Evolutionary conservation across 2,113 vertebrate genomes (phyloP).

Genomic region (Pachyramphus minor): DNA sequence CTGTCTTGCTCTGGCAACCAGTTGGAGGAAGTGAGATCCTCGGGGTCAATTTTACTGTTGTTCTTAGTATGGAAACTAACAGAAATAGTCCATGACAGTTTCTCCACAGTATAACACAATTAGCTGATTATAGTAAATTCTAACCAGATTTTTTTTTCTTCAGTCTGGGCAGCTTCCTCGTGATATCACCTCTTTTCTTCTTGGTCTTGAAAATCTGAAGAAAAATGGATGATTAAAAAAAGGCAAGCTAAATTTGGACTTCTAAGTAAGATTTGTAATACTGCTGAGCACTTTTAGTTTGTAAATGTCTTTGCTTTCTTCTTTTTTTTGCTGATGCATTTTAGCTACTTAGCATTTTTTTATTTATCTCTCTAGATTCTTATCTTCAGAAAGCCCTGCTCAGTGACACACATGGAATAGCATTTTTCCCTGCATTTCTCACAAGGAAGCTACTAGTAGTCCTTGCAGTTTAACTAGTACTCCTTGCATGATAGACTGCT

Average conservation of each 20-base stretch:
- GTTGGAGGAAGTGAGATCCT: neutral
- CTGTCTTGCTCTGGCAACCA: fast-evolving
- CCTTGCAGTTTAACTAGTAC: neutral
- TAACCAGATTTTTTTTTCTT: neutral
- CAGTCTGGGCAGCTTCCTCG: neutral
- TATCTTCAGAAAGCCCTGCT: neutral
- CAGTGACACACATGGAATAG: neutral
- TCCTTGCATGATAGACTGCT: neutral
- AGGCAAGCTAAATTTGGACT: neutral
- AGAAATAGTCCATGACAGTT: neutral
- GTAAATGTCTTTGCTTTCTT: neutral
- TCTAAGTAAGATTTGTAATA: neutral
- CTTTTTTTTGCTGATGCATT: neutral
- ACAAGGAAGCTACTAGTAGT: neutral
- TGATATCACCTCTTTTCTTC: neutral
- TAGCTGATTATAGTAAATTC: neutral
- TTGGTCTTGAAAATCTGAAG: neutral
- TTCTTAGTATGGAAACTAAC: neutral
- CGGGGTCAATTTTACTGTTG: neutral
- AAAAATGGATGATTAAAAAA: neutral
- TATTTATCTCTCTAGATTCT: neutral
- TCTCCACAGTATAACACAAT: neutral
- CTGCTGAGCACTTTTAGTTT: neutral
- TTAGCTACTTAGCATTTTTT: neutral
- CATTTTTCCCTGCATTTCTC: neutral